Evolutionary conservation across 2,113 vertebrate species (phyloP), one percentile per base, ranked within the genome.

Genomic region (Myrmecobius fasciatus): DNA sequence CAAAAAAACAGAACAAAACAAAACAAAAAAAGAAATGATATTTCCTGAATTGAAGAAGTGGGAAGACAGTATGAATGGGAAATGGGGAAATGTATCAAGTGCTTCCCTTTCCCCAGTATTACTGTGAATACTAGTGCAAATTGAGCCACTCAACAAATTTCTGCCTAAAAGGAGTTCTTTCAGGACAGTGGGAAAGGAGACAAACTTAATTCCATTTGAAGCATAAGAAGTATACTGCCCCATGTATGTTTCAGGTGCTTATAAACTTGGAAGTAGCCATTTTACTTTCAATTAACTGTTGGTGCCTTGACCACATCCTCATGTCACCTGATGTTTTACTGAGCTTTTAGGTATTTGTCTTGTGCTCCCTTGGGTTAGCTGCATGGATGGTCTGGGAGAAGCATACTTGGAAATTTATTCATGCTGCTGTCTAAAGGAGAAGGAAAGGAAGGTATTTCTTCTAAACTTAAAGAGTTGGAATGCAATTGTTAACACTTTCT

Each of bases 1-100:
- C n/a, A n/a, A n/a, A n/a, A n/a, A n/a, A n/a, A n/a, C n/a, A n/a
- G n/a, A n/a, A n/a, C n/a, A n/a, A n/a, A n/a, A n/a, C n/a, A n/a
- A n/a, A n/a, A n/a, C n/a, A n/a, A 91, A 94, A 46, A 31, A 60
- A 96, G 56, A 56, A 96, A 22, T 5, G 48, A 91, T 3, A 53
- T 43, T 51, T 60, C 75, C 88, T 28, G 46, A 94, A 92, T 56
- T 28, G 26, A 56, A 28, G 54, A 56, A 8, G 25, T 28, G 54
- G 54, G 54, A 56, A 56, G 25, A 25, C 54, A 56, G 28, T 56
- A 28, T 56, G 26, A 56, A 56, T 28, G 54, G 8, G 54, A 56
- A 56, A 56, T 56, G 54, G 7, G 54, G 26, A 25, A 56, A 56
- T 56, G 54, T 53, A 47, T 43, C n/a, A 91, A 28, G 54, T 94